These are phyloP conservation scores for Bufo bufo DNA, from an alignment of 2,113 vertebrate genomes.

Conservation along the genomic window DNA sequence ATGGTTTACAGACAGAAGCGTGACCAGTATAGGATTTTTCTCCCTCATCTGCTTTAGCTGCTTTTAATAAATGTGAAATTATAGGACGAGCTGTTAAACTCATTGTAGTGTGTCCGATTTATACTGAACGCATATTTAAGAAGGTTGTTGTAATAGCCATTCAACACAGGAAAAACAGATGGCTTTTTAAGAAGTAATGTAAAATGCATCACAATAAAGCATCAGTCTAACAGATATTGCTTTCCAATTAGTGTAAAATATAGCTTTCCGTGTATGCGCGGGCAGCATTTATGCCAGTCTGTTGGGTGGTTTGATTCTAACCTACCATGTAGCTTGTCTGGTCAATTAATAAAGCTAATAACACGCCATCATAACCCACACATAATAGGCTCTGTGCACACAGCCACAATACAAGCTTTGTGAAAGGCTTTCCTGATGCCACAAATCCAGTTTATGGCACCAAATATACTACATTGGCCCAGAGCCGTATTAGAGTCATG, in stretches of 20 bases:
- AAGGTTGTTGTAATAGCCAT: neutral
- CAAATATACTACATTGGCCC: neutral
- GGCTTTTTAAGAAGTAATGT: constrained; percentile 47
- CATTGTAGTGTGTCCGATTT: constrained; percentile 28
- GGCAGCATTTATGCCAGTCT: neutral
- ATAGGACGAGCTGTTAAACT: constrained; percentile 33
- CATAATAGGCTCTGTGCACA: neutral
- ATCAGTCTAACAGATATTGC: constrained; percentile 37
- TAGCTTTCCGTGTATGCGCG: neutral
- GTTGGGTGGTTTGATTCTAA: neutral
- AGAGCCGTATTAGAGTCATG: neutral
- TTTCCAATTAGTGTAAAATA: constrained; percentile 49
- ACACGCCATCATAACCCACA: neutral
- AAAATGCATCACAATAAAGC: constrained; percentile 51
- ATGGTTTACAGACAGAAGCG: neutral
- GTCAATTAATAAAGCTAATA: neutral
- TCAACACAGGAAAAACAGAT: constrained; percentile 44
- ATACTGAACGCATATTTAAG: constrained; percentile 30
- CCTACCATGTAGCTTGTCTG: neutral
- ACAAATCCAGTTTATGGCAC: neutral
- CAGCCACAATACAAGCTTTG: neutral
- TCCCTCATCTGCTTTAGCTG: neutral
- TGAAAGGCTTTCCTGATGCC: neutral
- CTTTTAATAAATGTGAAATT: constrained; percentile 44
- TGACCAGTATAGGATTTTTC: neutral